Evolutionary conservation across 2,113 vertebrate genomes (phyloP), one percentile per base, ranked within the genome.

Genomic region (Rhinogobius similis): DNA sequence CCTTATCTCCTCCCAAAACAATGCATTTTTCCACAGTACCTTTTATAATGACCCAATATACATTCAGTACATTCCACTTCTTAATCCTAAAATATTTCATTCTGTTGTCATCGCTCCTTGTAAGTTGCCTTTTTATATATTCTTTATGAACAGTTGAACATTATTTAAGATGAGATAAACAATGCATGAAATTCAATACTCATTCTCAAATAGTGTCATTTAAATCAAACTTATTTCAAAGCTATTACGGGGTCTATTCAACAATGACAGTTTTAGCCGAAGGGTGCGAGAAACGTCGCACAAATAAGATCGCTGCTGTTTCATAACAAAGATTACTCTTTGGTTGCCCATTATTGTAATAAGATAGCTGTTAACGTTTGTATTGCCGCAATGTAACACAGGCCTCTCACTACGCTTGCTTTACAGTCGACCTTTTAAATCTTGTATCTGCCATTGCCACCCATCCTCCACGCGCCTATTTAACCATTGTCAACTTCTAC

Each of bases 381-480:
- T n/a, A 36, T 10, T n/a, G 32, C 58, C 1, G 10, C 20, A 20
- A 61, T 36, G 36, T 6, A 5, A 38, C 58, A 4, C 18, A 61
- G 38, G 10, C 13, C 29, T 24, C n/a, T 26, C 18, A 20, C 56
- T 9, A 36, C 18, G 4, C 38, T 43, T 8, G 1, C n/a, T 38
- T n/a, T 21, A 23, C 38, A 43, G 38, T 41, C 32, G n/a, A 16
- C 36, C 11, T 44, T 55, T 26, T 16, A 27, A 58, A 29, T 39
- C 21, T 74, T 73, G 10, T 41, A 24, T 63, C 59, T 53, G 14
- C 65, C 36, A 62, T 24, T 53, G 64, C 59, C 48, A 20, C 68
- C 75, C 78, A 65, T 87, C 82, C 77, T 73, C 73, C 77, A 64
- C 74, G 46, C 24, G 50, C 72, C 58, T 73, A 73, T 76, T 86